Conservation (phyloP, 92 coral and sea anemone genomes). For the Montipora capitata region DNA sequence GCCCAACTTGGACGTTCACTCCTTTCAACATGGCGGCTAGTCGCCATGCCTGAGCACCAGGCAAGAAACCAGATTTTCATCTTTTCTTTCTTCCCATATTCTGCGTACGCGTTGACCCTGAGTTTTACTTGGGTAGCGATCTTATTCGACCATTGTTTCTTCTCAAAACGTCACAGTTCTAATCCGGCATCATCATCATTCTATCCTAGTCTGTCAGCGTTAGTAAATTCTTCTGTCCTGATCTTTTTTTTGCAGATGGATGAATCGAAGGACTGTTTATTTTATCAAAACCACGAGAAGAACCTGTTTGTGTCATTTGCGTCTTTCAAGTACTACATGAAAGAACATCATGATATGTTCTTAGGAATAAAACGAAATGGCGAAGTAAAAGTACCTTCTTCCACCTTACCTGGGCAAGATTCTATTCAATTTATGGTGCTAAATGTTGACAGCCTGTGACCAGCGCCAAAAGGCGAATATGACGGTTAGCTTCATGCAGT, state of each 20-base stretch:
- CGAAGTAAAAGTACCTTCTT: conserved; percentile 62
- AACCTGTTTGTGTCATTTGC: conserved; percentile 88
- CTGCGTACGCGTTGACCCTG: too few species aligned
- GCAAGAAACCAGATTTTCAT: too few species aligned
- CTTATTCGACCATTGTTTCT: neutral
- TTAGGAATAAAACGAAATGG: conserved; percentile 83
- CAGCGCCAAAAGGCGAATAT: neutral
- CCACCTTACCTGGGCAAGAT: conserved; percentile 90
- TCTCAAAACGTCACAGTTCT: too few species aligned
- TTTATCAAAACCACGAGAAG: conserved; percentile 92
- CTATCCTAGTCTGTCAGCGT: too few species aligned
- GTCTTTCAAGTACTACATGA: conserved; percentile 79
- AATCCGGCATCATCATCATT: neutral
- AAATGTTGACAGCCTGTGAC: neutral
- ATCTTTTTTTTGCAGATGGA: conserved; percentile 24
- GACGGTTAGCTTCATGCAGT: neutral
- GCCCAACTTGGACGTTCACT: too few species aligned
- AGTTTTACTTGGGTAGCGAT: neutral
- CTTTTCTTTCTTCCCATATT: too few species aligned
- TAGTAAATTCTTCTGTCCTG: neutral
- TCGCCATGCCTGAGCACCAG: too few species aligned
- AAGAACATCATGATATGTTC: conserved; percentile 84
- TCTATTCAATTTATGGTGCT: conserved; percentile 76
- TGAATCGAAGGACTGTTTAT: conserved; percentile 69
- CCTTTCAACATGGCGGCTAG: too few species aligned